A percentile compares a stretch with the other conserved stretches of the same genome.
phyloP scores from a whole-genome alignment of 2,888 invertebrate genomes.

The Leucophenga montana region DNA sequence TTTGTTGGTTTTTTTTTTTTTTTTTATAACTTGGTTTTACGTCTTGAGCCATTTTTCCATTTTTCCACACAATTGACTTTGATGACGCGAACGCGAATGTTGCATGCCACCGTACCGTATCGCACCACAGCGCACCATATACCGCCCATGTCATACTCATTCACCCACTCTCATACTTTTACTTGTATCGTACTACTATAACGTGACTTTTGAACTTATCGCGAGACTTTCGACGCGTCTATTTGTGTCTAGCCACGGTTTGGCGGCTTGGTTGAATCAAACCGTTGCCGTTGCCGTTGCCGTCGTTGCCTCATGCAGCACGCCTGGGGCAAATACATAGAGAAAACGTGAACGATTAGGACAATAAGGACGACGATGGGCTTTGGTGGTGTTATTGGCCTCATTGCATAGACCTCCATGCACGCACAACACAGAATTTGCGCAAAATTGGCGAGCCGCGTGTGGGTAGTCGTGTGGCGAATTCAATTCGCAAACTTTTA shows the following conservation, averaged over 20 bases:
- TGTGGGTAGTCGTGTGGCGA: conserved; percentile 71
- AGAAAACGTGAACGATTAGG: conserved; percentile 6
- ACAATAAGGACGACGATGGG: not conserved
- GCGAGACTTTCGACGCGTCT: not conserved
- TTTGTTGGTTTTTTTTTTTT: not conserved
- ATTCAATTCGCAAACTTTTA: conserved; percentile 68
- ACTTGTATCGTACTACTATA: too few species aligned
- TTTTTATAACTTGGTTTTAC: conserved; percentile 1
- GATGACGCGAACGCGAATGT: conserved; percentile 52
- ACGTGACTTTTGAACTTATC: too few species aligned
- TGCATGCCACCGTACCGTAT: conserved; percentile 1
- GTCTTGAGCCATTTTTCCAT: conserved; percentile 48
- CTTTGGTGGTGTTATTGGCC: conserved; percentile 61
- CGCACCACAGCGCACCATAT: too few species aligned
- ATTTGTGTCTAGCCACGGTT: conserved; percentile 9
- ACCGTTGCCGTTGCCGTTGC: conserved; percentile 31
- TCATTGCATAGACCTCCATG: conserved; percentile 50
- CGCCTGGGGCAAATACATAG: conserved; percentile 24
- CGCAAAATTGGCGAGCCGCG: conserved; percentile 66
- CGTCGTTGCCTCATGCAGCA: conserved; percentile 35
- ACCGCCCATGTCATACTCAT: not conserved
- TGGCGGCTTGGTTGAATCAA: conserved; percentile 37
- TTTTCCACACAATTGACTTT: conserved; percentile 72
- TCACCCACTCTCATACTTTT: conserved; percentile 2
- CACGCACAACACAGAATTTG: conserved; percentile 63